Percentiles rank a stretch among this genome's conserved stretches.
These are phyloP conservation scores for Morbakka virulenta DNA, from an alignment of 30 jellyfish, hydroid and myxozoan species.

Conservation along the genomic window DNA sequence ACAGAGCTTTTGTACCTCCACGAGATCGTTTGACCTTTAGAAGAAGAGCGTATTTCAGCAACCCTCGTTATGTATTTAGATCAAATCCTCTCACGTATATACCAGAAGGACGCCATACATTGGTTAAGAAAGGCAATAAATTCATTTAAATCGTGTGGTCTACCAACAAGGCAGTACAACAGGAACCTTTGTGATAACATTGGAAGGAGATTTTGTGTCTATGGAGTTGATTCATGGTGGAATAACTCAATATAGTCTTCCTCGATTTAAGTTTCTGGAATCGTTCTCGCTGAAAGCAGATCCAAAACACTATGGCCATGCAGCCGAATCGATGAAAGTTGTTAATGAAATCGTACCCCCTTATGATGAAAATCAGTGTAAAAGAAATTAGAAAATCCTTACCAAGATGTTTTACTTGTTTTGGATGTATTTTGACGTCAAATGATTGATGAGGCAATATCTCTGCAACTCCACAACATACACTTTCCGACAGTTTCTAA, in stretches of 20 bases:
- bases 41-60: not conserved
- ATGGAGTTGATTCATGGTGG: not conserved
- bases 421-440: no score
- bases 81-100: not conserved
- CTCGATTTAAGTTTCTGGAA: not conserved
- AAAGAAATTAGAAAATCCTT: no score
- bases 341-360: constrained; percentile 4
- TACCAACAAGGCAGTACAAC: not conserved
- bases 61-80: not conserved
- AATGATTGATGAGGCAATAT: no score
- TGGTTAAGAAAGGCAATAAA: not conserved
- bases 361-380: no score
- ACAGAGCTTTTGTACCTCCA: no score
- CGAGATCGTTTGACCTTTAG: no score
- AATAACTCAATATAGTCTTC: not conserved
- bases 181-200: not conserved
- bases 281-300: not conserved
- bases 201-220: not conserved
- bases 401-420: no score
- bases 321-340: not conserved
- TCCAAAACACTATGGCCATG: constrained; percentile 1
- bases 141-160: not conserved
- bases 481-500: no score
- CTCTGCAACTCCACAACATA: no score
- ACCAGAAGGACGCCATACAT: not conserved